A percentile compares a stretch with the other conserved stretches of the same genome.
Conservation (phyloP, 2,888 invertebrate species). For the Esperia sulphurella region DNA sequence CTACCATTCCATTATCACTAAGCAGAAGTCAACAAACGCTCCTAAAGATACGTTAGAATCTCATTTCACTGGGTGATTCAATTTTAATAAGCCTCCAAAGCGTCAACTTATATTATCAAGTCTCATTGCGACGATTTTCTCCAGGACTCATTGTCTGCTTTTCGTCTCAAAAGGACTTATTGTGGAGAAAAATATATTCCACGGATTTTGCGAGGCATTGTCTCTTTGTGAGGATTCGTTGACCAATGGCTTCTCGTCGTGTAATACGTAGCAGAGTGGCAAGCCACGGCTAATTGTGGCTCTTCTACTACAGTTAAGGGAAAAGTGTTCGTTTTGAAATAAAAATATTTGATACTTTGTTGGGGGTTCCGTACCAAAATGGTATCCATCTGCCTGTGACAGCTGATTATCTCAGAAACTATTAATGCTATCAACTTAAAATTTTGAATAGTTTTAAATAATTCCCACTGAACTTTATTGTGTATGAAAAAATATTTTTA, state of each 20-base stretch:
- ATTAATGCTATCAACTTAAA: too few relatives aligned
- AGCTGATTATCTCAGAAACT: too few relatives aligned
- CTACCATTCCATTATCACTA: constrained; percentile 12
- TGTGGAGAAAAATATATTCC: constrained; percentile 38
- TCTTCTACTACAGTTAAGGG: not conserved
- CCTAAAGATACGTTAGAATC: constrained; percentile 35
- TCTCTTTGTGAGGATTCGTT: constrained; percentile 27
- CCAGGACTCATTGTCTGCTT: constrained; percentile 37
- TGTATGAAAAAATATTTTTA: too few relatives aligned
- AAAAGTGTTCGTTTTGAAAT: too few relatives aligned
- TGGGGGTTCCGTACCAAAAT: too few relatives aligned
- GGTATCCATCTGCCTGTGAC: too few relatives aligned
- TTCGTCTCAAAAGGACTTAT: constrained; percentile 41
- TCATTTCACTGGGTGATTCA: constrained; percentile 46
- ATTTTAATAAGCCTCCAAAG: constrained; percentile 51
- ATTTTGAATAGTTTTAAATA: too few relatives aligned
- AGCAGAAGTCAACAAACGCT: constrained; percentile 29
- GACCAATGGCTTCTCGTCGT: not conserved
- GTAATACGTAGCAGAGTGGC: not conserved
- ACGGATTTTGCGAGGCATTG: constrained; percentile 27
- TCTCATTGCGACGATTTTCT: constrained; percentile 41
- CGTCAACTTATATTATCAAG: constrained; percentile 51
- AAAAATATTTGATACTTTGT: too few relatives aligned
- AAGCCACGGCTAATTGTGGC: not conserved
- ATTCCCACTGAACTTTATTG: too few relatives aligned